Conservation (phyloP, 1,140 invertebrate species). For the Cydia amplana region DNA sequence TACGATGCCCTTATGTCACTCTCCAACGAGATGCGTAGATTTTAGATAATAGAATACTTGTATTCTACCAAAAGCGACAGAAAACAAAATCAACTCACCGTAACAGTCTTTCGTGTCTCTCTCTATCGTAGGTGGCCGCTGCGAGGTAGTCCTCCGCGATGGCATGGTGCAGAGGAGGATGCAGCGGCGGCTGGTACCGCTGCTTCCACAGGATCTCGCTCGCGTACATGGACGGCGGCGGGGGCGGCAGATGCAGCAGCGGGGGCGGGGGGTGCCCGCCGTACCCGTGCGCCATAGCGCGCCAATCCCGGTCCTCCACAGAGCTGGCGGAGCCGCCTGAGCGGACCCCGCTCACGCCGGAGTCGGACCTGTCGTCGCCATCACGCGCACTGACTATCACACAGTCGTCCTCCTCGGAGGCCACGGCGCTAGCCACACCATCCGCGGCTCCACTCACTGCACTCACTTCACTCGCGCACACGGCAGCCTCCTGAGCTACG, state of each 20-base stretch:
- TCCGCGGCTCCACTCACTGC: constrained; percentile 72
- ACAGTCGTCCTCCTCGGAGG: constrained; percentile 80
- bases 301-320: constrained; percentile 84
- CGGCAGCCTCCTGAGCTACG: constrained; percentile 12
- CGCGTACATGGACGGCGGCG: constrained; percentile 64
- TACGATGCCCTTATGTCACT: not conserved
- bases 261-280: constrained; percentile 65
- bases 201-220: constrained; percentile 73
- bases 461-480: constrained; percentile 61
- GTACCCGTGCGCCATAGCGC: constrained; percentile 74
- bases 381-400: constrained; percentile 79
- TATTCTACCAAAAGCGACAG: not conserved
- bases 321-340: constrained; percentile 84
- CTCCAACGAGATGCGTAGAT: no score
- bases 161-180: constrained; percentile 67
- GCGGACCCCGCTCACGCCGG: constrained; percentile 83
- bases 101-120: constrained; percentile 78
- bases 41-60: not conserved
- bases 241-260: constrained; percentile 71
- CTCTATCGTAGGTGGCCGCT: constrained; percentile 74
- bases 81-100: constrained; percentile 55
- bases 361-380: constrained; percentile 81
- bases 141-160: constrained; percentile 77
- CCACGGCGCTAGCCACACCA: constrained; percentile 76
- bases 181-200: constrained; percentile 72